Conservation (phyloP, 2,888 invertebrate genomes). For the Cerastis leucographa region DNA sequence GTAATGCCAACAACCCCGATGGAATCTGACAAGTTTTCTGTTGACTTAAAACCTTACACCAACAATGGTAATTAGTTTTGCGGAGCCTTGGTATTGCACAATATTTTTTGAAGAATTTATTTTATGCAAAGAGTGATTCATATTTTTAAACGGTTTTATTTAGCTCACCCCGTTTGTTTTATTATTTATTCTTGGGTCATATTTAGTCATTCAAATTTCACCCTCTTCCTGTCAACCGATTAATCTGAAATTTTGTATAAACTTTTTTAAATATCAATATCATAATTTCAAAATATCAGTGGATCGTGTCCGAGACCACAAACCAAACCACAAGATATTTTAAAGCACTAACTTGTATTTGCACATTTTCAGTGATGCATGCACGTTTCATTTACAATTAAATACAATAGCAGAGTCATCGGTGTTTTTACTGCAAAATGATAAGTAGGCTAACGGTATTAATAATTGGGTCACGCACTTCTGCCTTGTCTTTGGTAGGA, state of each 20-base stretch:
- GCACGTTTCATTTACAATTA: slow-evolving; percentile 42
- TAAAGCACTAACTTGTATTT: slow-evolving; percentile 47
- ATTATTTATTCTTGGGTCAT: too few relatives aligned
- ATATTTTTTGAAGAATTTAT: slow-evolving; percentile 13
- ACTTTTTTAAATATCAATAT: too few relatives aligned
- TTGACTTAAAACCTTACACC: slow-evolving; percentile 19
- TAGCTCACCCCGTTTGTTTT: too few relatives aligned
- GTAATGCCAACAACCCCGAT: slow-evolving; percentile 19
- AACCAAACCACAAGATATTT: slow-evolving; percentile 37
- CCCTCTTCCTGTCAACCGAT: too few relatives aligned
- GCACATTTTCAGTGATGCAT: slow-evolving; percentile 52
- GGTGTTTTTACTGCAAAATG: slow-evolving; percentile 17
- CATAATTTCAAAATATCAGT: too few relatives aligned
- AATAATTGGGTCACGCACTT: slow-evolving; percentile 18
- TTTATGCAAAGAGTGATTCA: slow-evolving; percentile 39
- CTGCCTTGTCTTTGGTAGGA: neutral
- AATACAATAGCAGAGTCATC: slow-evolving; percentile 45
- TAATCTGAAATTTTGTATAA: too few relatives aligned
- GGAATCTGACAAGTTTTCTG: slow-evolving; percentile 18
- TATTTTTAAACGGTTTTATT: too few relatives aligned
- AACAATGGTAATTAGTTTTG: slow-evolving; percentile 4
- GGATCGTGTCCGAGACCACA: slow-evolving; percentile 23
- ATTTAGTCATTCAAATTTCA: too few relatives aligned
- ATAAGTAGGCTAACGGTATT: slow-evolving; percentile 32
- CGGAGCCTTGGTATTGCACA: slow-evolving; percentile 12